Base-by-base conservation (phyloP, 1,140 invertebrate species). In the Cyclina sinensis region DNA sequence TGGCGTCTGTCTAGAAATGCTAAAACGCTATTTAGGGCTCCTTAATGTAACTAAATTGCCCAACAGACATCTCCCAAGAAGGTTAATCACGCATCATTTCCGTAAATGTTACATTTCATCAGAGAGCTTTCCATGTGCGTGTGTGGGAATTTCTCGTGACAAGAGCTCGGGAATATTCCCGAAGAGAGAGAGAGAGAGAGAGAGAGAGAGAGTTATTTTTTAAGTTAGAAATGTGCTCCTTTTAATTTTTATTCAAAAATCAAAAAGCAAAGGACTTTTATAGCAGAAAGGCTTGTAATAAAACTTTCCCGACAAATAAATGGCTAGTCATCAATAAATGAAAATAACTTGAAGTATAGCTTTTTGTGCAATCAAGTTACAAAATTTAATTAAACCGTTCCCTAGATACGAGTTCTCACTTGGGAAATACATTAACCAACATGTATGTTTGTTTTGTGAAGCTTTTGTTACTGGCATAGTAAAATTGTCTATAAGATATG, bases 31-130 rank as follows among this genome's bases (percentile, higher is more conserved):
- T 65, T 46, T 39, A 7, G 2, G 39, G 5, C 68, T 73, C 1
- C 39, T 46, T 73, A 73, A 73, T 73, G 39, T 35, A 73, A 9
- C 35, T 73, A 73, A 73, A 39, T 73, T 73, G 35, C 68, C 39
- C 39, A 39, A 9, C 68, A 73, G 68, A 73, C 39, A 46, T 39
- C 37, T 73, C 35, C 1, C 12, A 39, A 37, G 16, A 39, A 16
- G 14, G 14, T 21, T 73, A 73, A 73, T 73, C 68, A 73, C 2
- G 7, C 68, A 73, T 11, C 35, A 73, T 73, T 73, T 73, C 68
- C 68, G 68, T 37, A 21, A 39, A 43, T 30, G 68, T 39, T 39
- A 1, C 68, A 9, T 73, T 18, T 18, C 35, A 73, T 73, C 68
- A 39, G 35, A 3, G 16, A 39, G 21, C 24, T 39, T 73, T n/a